Evolutionary conservation across 1,140 invertebrate species (phyloP).

Genomic region (Papilio xuthus): DNA sequence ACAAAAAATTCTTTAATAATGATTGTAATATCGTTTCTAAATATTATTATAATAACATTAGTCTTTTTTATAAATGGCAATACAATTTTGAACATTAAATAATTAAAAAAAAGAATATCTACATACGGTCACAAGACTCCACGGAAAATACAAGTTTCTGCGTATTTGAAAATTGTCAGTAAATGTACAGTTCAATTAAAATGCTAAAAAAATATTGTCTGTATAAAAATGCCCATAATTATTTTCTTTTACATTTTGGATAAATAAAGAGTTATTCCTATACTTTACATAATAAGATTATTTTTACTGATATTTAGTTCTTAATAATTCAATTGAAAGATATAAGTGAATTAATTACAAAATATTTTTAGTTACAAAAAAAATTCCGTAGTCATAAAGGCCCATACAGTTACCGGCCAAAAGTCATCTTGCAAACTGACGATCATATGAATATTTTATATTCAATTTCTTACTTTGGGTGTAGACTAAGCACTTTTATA

Average conservation of each 20-base stretch:
- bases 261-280: constrained; percentile 18
- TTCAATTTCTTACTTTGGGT: no score
- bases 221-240: constrained; percentile 22
- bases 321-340: constrained; percentile 10
- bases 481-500: no score
- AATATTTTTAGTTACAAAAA: neutral
- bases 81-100: constrained; percentile 78
- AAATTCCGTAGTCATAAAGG: no score
- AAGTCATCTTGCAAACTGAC: neutral
- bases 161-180: constrained; percentile 43
- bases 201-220: neutral
- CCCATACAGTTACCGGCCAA: neutral
- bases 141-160: constrained; percentile 41
- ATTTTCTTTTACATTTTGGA: constrained; percentile 25
- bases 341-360: neutral
- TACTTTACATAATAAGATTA: constrained; percentile 21
- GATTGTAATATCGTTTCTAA: constrained; percentile 64
- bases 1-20: constrained; percentile 56
- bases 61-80: constrained; percentile 77
- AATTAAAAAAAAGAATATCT: constrained; percentile 51
- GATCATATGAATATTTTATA: no score
- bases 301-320: neutral
- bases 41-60: constrained; percentile 69
- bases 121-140: constrained; percentile 50
- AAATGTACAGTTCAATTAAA: constrained; percentile 32